Evolutionary conservation across 2,797 vertebrate genomes (phyloP).

Genomic region (Notamacropus eugenii): DNA sequence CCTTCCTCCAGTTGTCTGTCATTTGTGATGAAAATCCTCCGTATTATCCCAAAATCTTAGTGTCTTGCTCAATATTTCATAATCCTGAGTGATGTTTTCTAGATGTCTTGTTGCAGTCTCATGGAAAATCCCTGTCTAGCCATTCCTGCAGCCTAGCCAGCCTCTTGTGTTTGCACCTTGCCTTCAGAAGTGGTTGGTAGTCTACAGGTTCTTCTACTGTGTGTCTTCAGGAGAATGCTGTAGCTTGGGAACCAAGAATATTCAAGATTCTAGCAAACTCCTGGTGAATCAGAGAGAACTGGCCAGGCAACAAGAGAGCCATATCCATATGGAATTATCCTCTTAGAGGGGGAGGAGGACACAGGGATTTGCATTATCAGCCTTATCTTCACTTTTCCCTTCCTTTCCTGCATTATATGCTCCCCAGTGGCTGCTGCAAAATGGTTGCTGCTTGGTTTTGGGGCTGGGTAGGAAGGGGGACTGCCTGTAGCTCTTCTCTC

Average conservation of each 20-base stretch:
- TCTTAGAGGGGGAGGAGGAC: neutral
- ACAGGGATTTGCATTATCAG: neutral
- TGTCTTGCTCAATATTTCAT: neutral
- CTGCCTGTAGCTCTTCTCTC: neutral
- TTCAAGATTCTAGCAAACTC: constrained; percentile 25
- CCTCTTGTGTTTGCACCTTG: neutral
- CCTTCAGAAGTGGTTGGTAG: neutral
- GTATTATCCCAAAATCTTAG: neutral
- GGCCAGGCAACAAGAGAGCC: constrained; percentile 8
- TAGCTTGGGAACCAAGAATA: constrained; percentile 8
- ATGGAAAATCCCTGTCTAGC: neutral
- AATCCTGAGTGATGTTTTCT: neutral
- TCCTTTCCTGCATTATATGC: constrained; percentile 30
- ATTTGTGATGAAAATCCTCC: neutral
- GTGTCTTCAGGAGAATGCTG: constrained; percentile 17
- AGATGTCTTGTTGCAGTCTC: neutral
- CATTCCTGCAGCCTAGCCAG: neutral
- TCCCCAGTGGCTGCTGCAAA: constrained; percentile 33
- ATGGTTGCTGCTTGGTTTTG: constrained; percentile 53
- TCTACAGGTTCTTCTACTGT: neutral
- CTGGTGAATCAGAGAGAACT: constrained; percentile 11
- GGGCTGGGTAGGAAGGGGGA: neutral
- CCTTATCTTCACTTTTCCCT: constrained; percentile 18
- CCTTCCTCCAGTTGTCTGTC: neutral
- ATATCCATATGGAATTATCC: constrained; percentile 33